A percentile compares a stretch with the other conserved stretches of the same genome.
Evolutionary conservation across 2,113 vertebrate genomes (phyloP).

Genomic region (Trogon surrucura): DNA sequence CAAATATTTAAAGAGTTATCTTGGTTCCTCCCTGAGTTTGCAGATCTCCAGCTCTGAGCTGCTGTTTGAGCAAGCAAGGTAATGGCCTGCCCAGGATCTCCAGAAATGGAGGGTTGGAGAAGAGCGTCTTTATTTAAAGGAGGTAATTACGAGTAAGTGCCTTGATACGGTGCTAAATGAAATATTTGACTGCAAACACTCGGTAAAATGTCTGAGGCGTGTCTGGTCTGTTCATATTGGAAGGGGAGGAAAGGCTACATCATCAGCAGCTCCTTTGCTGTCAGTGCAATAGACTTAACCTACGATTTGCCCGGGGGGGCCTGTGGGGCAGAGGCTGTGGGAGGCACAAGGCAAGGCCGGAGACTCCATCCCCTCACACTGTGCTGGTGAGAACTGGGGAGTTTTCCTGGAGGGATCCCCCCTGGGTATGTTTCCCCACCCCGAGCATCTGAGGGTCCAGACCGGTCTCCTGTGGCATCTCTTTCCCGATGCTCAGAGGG

Average conservation of each 20-base stretch:
- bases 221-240: too few relatives aligned
- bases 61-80: background rate
- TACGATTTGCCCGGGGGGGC: fast-evolving
- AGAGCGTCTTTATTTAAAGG: background rate
- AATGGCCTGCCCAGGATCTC: background rate
- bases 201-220: background rate
- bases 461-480: background rate
- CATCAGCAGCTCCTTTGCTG: background rate
- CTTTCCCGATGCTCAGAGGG: background rate
- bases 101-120: background rate
- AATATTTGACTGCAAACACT: background rate
- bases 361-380: fast-evolving
- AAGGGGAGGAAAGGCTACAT: background rate
- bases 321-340: background rate
- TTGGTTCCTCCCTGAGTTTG: background rate
- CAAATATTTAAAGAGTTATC: background rate
- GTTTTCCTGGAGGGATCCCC: background rate
- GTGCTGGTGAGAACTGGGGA: too few relatives aligned
- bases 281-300: fast-evolving
- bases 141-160: background rate
- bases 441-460: background rate
- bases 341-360: background rate
- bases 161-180: background rate
- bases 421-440: background rate
- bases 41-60: background rate